Conservation (phyloP, 1,140 invertebrate genomes). For the Atta cephalotes region DNA sequence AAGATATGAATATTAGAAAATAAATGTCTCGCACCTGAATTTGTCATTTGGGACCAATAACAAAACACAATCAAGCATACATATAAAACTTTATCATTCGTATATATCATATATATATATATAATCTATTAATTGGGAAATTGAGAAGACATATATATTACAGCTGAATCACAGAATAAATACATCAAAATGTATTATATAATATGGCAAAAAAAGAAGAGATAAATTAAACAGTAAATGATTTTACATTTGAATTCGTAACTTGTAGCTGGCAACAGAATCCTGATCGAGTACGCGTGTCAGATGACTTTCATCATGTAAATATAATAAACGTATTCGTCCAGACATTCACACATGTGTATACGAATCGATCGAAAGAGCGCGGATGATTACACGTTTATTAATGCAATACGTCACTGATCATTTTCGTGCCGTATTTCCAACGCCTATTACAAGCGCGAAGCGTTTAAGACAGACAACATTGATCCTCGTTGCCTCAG, state of each 20-base stretch:
- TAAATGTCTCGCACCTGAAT: too few species aligned
- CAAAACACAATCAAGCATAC: too few species aligned
- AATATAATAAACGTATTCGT: background rate
- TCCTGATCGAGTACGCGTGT: background rate
- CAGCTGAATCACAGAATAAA: background rate
- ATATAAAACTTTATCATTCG: background rate
- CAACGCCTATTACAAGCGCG: background rate
- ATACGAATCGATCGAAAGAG: background rate
- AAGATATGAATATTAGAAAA: too few species aligned
- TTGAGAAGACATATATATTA: background rate
- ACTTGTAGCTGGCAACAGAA: background rate
- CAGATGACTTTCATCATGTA: background rate
- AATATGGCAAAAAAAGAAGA: background rate
- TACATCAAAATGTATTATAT: background rate
- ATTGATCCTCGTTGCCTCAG: background rate
- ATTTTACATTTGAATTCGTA: background rate
- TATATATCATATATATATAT: background rate
- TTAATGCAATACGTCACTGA: background rate
- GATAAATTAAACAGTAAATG: too few species aligned
- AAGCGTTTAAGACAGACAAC: background rate
- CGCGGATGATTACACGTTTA: background rate
- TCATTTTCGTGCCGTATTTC: background rate
- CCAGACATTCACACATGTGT: background rate
- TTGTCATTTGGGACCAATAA: too few species aligned
- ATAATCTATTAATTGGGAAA: constrained; percentile 1